Evolutionary conservation across 1,140 invertebrate genomes (phyloP).

Genomic region (Oscheius sp.): DNA sequence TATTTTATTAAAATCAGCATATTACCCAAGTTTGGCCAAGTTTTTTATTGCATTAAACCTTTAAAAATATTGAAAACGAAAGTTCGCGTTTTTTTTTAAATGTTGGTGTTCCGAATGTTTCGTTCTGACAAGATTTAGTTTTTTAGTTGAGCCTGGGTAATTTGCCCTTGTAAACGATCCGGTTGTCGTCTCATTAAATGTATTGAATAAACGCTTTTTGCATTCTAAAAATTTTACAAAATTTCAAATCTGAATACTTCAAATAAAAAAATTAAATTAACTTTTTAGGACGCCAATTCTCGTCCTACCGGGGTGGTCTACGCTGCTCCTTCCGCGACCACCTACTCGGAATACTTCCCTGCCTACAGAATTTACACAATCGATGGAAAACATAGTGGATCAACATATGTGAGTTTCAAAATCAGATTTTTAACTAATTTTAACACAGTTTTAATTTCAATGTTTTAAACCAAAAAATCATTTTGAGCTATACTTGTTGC

Average conservation of each 20-base stretch:
- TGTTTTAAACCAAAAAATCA: not conserved
- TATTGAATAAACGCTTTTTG: not conserved
- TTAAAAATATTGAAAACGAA: no score
- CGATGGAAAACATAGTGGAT: constrained; percentile 70
- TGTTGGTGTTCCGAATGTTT: no score
- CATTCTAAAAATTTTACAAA: constrained; percentile 1
- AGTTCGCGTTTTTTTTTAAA: no score
- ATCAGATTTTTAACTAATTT: no score
- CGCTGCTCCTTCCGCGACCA: constrained; percentile 44
- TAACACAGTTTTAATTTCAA: no score
- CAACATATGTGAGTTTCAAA: constrained; percentile 38
- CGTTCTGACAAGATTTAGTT: no score
- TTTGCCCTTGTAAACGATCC: no score
- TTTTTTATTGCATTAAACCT: no score
- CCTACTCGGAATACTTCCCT: constrained; percentile 77
- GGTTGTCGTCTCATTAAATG: not conserved
- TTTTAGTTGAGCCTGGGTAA: no score
- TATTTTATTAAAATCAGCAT: no score
- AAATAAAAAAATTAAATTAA: not conserved
- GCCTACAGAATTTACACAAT: constrained; percentile 92
- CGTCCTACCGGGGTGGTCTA: constrained; percentile 47
- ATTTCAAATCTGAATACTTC: not conserved
- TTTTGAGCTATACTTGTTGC: no score
- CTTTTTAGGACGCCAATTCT: constrained; percentile 33
- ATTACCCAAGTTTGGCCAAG: no score